These are phyloP conservation scores for Pelecanus crispus DNA, from an alignment of 2,113 vertebrate genomes.

Conservation along the genomic window DNA sequence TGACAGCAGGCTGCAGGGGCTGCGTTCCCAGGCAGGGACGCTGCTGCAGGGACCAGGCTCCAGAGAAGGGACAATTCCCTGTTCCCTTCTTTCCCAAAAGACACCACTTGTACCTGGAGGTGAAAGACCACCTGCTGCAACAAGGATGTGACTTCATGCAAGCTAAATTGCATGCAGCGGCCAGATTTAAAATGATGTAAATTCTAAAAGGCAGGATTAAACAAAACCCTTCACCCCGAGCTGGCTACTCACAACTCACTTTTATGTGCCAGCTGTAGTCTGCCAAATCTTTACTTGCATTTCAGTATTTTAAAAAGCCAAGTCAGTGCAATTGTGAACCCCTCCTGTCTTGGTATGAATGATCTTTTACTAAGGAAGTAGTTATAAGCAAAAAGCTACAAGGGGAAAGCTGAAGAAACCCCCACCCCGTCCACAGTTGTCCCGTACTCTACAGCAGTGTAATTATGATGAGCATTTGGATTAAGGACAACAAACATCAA, in stretches of 20 bases:
- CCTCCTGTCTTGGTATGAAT: background rate
- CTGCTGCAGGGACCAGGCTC: background rate
- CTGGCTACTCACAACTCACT: background rate
- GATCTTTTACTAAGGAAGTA: background rate
- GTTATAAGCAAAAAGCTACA: background rate
- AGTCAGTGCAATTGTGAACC: background rate
- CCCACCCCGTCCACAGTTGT: background rate
- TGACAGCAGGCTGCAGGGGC: background rate
- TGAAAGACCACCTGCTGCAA: background rate
- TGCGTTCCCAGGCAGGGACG: background rate
- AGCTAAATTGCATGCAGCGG: background rate
- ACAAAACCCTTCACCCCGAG: background rate
- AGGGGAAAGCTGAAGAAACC: background rate
- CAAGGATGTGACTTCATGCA: background rate
- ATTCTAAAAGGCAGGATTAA: conserved; percentile 10
- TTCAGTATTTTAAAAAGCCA: background rate
- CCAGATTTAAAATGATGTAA: background rate
- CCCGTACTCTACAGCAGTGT: background rate
- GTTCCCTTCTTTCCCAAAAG: background rate
- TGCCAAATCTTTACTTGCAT: background rate
- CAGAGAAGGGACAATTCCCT: background rate
- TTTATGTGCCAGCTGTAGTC: background rate
- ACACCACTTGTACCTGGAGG: background rate
- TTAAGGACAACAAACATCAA: background rate
- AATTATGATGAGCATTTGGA: background rate